Base-by-base conservation (phyloP, 2,888 invertebrate species). In the Chaetogeoica ovagalla region DNA sequence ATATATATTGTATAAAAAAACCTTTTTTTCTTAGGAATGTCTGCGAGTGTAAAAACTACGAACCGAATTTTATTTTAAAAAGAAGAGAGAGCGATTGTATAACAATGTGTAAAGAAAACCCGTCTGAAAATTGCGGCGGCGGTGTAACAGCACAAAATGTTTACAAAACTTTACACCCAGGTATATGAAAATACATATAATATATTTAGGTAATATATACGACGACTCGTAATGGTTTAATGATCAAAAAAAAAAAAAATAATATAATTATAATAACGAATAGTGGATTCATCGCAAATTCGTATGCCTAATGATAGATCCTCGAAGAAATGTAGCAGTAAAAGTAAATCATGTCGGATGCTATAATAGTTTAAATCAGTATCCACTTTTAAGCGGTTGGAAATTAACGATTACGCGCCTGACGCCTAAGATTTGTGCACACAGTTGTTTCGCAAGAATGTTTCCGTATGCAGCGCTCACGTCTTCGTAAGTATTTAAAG, bases 391-490 rank as follows among this genome's bases (percentile, higher is more conserved):
- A 48, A 23, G 52, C 43, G 73, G 73, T 13, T 73, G 73, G 73
- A 39, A 17, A 60, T 30, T 73, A 62, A 73, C 17, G 2, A 23
- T 19, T 43, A 48, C 23, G 13, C 21, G 30, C 5, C 19, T 73
- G 7, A 73, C 73, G 19, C 43, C 62, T 30, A 48, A 48, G 19
- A 1, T 9, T 19, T 73, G 73, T 48, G 73, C 30, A 30, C 21
- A 48, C 23, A 62, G 30, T 30, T 73, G 73, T 30, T 73, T 43
- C 39, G 48, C 62, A 0, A 39, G 73, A 23, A 62, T 37, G 30
- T 73, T 73, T 62, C 62, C 73, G 13, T 73, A 73, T 30, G 73
- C 73, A 5, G 73, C 62, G 7, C 73, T 73, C 9, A 17, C 62
- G 48, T 73, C 73, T 48, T 21, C 60, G 73, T 73, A 62, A 71